These are phyloP conservation scores for Threskiornis aethiopicus DNA, from an alignment of 2,797 vertebrate species.

Conservation along the genomic window DNA sequence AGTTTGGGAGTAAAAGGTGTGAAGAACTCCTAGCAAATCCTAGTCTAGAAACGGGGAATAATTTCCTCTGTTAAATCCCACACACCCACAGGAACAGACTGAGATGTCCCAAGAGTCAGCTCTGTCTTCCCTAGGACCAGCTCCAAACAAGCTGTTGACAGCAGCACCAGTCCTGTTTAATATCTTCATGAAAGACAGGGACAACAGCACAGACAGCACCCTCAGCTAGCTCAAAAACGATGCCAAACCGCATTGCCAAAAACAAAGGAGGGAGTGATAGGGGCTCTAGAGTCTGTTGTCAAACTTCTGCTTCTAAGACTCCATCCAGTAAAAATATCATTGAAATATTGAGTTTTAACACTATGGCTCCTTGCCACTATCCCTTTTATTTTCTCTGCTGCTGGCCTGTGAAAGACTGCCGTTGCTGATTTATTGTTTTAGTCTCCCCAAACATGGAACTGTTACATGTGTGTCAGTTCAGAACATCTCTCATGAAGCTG, in stretches of 20 bases:
- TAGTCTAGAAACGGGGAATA: not conserved
- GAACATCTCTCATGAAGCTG: not conserved
- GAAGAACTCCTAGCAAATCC: not conserved
- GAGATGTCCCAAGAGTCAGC: not conserved
- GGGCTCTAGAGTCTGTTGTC: not conserved
- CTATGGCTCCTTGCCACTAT: not conserved
- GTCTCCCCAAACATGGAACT: not conserved
- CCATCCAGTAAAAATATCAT: not conserved
- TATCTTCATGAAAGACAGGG: not conserved
- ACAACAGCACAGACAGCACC: not conserved
- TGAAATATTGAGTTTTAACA: not conserved
- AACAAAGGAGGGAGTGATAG: not conserved
- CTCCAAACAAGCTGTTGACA: conserved; percentile 5
- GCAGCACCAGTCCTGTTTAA: not conserved
- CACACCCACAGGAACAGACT: not conserved
- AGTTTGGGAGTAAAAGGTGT: not conserved
- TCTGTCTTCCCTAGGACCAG: not conserved
- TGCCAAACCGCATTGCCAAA: not conserved
- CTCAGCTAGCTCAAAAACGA: not conserved
- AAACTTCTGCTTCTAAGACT: not conserved
- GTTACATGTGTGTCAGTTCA: not conserved
- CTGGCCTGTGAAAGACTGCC: not conserved
- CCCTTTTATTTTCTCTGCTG: not conserved
- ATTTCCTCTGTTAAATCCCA: not conserved
- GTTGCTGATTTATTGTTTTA: not conserved